Conservation (phyloP, 2,797 vertebrate genomes). For the Lepus townsendii region DNA sequence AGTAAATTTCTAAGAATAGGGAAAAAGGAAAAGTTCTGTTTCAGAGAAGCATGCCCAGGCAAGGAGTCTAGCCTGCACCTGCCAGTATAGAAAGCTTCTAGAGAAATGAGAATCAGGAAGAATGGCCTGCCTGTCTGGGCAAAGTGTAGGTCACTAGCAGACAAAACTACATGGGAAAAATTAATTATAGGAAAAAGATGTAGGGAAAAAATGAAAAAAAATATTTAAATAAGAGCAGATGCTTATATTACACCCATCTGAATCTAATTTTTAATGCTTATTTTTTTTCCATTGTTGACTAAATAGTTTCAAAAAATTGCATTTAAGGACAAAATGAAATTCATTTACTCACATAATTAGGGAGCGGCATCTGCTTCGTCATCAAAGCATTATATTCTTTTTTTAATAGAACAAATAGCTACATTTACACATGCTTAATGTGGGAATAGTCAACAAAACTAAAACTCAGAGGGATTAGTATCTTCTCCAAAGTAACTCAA, state of each 20-base stretch:
- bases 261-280: neutral
- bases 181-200: neutral
- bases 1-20: neutral
- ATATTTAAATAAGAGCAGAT: neutral
- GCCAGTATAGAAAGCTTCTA: neutral
- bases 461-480: neutral
- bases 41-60: neutral
- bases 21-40: neutral
- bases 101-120: neutral
- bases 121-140: neutral
- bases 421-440: neutral
- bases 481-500: neutral
- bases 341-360: neutral
- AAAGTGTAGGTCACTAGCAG: neutral
- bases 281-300: constrained; percentile 7
- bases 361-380: neutral
- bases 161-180: neutral
- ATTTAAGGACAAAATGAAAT: neutral
- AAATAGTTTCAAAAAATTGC: neutral
- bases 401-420: neutral
- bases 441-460: neutral
- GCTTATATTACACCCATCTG: neutral
- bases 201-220: neutral
- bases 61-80: neutral
- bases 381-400: neutral